phyloP scores from a whole-genome alignment of 2,113 vertebrate genomes.

The Podarcis cretensis region DNA sequence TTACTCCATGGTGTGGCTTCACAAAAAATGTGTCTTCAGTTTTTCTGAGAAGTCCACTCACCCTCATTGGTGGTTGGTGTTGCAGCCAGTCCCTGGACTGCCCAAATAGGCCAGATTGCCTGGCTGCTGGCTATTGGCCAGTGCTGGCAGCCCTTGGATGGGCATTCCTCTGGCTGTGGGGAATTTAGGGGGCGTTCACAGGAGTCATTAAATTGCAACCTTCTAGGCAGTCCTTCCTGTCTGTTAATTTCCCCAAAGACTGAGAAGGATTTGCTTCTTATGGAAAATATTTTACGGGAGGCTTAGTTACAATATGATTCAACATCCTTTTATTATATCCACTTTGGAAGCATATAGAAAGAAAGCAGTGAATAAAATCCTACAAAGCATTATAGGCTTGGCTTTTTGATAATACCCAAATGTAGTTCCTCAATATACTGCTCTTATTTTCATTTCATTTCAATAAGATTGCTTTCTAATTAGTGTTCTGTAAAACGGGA shows the following conservation, averaged over 20 bases:
- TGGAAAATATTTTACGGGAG: neutral
- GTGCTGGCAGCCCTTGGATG: too few species aligned
- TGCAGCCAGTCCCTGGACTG: too few species aligned
- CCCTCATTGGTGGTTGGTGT: too few species aligned
- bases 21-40: neutral
- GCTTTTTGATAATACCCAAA: neutral
- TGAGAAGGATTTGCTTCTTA: neutral
- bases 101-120: too few species aligned
- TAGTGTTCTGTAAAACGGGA: neutral
- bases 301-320: neutral
- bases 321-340: neutral
- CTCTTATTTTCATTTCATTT: neutral
- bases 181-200: too few species aligned
- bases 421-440: neutral
- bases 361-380: neutral
- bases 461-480: conserved; percentile 11
- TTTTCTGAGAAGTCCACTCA: neutral
- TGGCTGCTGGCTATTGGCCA: too few species aligned
- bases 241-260: neutral
- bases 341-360: neutral
- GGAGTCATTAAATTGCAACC: too few species aligned
- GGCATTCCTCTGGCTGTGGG: too few species aligned
- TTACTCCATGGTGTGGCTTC: neutral
- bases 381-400: neutral
- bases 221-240: neutral